phyloP scores from a whole-genome alignment of 2,888 invertebrate species.

The Suillia variegata region DNA sequence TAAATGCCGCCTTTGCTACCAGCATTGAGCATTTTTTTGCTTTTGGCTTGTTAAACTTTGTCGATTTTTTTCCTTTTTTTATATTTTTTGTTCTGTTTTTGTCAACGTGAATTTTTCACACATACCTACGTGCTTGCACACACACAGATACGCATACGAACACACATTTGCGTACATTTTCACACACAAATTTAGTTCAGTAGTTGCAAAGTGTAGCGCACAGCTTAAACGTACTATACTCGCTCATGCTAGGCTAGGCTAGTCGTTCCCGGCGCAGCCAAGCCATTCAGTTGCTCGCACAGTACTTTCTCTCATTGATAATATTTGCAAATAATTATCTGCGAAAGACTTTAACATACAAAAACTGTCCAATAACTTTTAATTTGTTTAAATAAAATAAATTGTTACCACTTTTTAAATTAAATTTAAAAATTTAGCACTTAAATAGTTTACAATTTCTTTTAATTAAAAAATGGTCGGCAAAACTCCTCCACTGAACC shows the following conservation, averaged over 20 bases:
- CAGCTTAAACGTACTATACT: neutral
- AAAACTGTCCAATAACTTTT: too few species aligned
- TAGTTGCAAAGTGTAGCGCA: neutral
- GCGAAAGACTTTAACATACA: too few species aligned
- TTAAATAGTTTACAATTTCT: too few species aligned
- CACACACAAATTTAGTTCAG: conserved; percentile 1
- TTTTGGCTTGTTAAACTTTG: neutral
- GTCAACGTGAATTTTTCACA: neutral
- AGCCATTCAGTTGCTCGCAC: too few species aligned
- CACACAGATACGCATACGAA: neutral
- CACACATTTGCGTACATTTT: neutral
- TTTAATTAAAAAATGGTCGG: too few species aligned
- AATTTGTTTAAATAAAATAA: too few species aligned
- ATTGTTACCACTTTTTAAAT: too few species aligned
- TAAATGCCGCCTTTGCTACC: neutral
- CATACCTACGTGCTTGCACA: neutral
- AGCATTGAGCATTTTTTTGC: neutral
- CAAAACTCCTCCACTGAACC: too few species aligned
- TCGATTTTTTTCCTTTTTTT: neutral
- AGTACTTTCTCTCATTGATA: neutral
- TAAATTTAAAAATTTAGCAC: too few species aligned
- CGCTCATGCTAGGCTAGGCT: too few species aligned
- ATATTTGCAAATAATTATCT: too few species aligned
- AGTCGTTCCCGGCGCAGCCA: too few species aligned
- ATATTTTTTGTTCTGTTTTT: neutral